Evolutionary conservation across 1,140 invertebrate species (phyloP).

Genomic region (Chironomus striatipennis): DNA sequence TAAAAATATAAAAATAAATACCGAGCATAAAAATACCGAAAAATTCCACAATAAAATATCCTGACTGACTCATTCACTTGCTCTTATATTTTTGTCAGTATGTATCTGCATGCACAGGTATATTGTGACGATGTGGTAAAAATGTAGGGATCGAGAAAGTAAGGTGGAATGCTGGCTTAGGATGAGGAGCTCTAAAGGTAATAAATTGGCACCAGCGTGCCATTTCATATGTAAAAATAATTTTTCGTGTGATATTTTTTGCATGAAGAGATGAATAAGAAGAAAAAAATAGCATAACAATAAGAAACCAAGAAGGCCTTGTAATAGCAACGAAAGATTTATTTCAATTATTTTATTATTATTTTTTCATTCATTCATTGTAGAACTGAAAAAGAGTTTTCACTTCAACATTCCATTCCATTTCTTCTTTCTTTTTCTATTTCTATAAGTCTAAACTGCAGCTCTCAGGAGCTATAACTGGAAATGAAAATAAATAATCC

Average conservation of each 20-base stretch:
- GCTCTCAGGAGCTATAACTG: background rate
- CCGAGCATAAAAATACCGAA: background rate
- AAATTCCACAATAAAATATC: conserved; percentile 24
- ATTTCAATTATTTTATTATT: conserved; percentile 15
- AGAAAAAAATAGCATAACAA: background rate
- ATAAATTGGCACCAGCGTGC: conserved; percentile 10
- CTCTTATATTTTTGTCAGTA: background rate
- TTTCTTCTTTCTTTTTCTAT: background rate
- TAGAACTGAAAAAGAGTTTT: no score
- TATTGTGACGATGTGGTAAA: background rate
- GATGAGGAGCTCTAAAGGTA: background rate
- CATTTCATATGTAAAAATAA: conserved; percentile 20
- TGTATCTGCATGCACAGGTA: background rate
- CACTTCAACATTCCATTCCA: no score
- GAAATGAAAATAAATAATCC: background rate
- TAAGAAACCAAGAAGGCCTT: background rate
- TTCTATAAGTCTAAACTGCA: background rate
- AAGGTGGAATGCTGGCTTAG: background rate
- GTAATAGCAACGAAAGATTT: background rate
- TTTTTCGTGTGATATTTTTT: conserved; percentile 17
- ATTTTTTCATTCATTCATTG: background rate
- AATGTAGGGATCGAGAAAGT: background rate
- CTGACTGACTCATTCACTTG: background rate
- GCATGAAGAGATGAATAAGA: background rate
- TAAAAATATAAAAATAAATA: conserved; percentile 1